Conservation (phyloP, 1,140 invertebrate species). For the Halesus radiatus region DNA sequence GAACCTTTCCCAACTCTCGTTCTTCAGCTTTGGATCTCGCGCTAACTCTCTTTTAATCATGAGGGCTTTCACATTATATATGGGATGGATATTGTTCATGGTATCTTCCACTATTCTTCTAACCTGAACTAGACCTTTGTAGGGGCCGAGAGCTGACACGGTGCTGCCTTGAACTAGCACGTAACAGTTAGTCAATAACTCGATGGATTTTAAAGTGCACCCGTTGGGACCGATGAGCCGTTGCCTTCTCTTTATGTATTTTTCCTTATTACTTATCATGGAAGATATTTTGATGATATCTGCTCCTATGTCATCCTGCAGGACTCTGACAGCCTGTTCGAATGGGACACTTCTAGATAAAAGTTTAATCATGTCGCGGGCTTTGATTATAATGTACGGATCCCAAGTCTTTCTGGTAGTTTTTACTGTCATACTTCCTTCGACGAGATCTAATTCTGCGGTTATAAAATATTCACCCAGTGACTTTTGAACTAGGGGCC, state of each 20-base stretch:
- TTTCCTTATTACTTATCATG: conserved; percentile 91
- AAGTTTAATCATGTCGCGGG: conserved; percentile 95
- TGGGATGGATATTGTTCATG: conserved; percentile 99
- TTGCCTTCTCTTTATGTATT: conserved; percentile 96
- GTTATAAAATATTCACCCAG: conserved; percentile 85
- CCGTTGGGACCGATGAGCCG: conserved; percentile 97
- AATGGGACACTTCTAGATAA: conserved; percentile 96
- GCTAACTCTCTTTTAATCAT: conserved; percentile 98
- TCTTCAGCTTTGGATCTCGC: conserved; percentile 91
- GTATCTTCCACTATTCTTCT: conserved; percentile 95
- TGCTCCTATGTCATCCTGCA: conserved; percentile 92
- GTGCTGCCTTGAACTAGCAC: conserved; percentile 98
- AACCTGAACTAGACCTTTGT: conserved; percentile 94
- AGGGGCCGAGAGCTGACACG: conserved; percentile 95
- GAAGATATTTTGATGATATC: conserved; percentile 98
- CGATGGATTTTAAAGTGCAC: conserved; percentile 97
- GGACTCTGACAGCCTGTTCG: conserved; percentile 90
- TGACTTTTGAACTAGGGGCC: conserved; percentile 93
- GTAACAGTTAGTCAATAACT: conserved; percentile 98
- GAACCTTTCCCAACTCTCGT: conserved; percentile 98
- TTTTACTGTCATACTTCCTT: conserved; percentile 95
- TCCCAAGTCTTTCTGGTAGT: conserved; percentile 99
- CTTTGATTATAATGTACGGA: conserved; percentile 97
- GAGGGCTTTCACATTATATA: conserved; percentile 97
- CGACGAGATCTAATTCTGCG: conserved; percentile 93